A percentile compares a stretch with the other conserved stretches of the same genome.
These are phyloP conservation scores for Protonemura montana DNA, from an alignment of 2,888 invertebrate species.

Conservation along the genomic window DNA sequence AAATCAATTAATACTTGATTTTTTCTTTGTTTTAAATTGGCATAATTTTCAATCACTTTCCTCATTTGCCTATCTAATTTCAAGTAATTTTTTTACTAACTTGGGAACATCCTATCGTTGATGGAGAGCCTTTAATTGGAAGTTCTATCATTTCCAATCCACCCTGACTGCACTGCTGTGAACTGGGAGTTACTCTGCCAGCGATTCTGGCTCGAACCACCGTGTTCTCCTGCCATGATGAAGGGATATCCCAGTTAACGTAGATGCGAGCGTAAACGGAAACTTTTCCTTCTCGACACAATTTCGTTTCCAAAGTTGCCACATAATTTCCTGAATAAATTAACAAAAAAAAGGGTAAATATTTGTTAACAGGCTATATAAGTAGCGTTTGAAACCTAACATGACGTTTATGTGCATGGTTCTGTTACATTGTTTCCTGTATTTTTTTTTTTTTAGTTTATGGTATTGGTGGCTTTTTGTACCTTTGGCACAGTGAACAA, in stretches of 20 bases:
- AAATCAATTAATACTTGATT: too few species aligned
- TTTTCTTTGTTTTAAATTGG: too few species aligned
- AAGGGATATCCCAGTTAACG: slow-evolving; percentile 73
- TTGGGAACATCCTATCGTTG: slow-evolving; percentile 70
- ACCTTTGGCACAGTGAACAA: slow-evolving; percentile 74
- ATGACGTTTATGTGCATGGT: too few species aligned
- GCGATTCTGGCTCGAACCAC: slow-evolving; percentile 74
- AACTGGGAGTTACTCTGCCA: slow-evolving; percentile 76
- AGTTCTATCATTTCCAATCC: slow-evolving; percentile 78
- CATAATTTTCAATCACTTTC: too few species aligned
- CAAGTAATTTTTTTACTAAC: slow-evolving; percentile 54
- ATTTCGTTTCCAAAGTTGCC: slow-evolving; percentile 70
- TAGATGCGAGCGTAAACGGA: slow-evolving; percentile 71
- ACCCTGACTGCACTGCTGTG: slow-evolving; percentile 67
- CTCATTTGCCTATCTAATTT: too few species aligned
- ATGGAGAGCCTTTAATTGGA: slow-evolving; percentile 68
- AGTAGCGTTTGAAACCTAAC: too few species aligned
- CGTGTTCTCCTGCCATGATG: neutral
- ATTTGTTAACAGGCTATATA: neutral
- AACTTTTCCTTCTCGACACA: slow-evolving; percentile 56
- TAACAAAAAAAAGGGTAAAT: neutral
- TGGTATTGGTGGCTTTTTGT: slow-evolving; percentile 50
- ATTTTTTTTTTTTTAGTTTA: too few species aligned
- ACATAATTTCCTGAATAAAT: slow-evolving; percentile 68
- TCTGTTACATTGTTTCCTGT: too few species aligned